Conservation (phyloP, 2,888 invertebrate genomes). For the Branchipolynoe longqiensis region DNA sequence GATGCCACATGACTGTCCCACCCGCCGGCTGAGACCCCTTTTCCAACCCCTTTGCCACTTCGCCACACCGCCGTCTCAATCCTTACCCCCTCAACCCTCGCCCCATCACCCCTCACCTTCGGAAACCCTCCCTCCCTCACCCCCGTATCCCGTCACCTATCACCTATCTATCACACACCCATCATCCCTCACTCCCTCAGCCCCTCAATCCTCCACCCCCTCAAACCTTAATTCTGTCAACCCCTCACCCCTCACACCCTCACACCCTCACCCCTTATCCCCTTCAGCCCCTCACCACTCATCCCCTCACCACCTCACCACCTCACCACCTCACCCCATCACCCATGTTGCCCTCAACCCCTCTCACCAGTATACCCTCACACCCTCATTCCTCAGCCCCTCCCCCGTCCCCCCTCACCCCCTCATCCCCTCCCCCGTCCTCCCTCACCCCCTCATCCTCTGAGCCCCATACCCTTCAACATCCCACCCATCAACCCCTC, state of each 20-base stretch:
- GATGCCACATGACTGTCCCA: too few species aligned
- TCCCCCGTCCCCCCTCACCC: not conserved
- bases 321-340: not conserved
- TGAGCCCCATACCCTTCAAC: not conserved
- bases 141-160: too few species aligned
- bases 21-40: too few species aligned
- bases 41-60: too few species aligned
- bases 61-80: not conserved
- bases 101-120: not conserved
- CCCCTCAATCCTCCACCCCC: not conserved
- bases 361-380: not conserved
- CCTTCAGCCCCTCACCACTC: not conserved
- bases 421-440: not conserved
- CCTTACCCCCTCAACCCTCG: not conserved
- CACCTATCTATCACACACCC: not conserved
- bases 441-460: not conserved
- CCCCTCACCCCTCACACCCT: not conserved
- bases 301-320: not conserved
- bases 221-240: not conserved
- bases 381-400: not conserved
- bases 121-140: too few species aligned
- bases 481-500: not conserved
- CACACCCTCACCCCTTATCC: not conserved
- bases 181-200: not conserved
- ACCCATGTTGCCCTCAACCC: not conserved